Evolutionary conservation across 2,797 vertebrate species (phyloP).

Genomic region (Ciconia nigra): DNA sequence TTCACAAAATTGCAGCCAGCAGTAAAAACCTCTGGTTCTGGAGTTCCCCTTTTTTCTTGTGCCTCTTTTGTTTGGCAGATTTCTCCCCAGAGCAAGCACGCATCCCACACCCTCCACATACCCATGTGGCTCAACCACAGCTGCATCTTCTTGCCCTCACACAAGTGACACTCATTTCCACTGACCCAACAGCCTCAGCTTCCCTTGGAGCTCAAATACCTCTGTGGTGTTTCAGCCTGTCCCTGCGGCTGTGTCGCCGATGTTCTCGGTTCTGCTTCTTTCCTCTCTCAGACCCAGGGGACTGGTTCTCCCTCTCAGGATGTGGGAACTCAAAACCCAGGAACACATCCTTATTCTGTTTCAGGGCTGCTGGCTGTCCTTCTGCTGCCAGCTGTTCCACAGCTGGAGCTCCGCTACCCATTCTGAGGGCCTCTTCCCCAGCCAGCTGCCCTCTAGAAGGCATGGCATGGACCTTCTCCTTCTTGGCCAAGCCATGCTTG

Average conservation of each 20-base stretch:
- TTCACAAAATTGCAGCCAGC: neutral
- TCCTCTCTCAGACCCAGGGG: conserved; percentile 78
- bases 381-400: conserved; percentile 58
- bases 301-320: conserved; percentile 75
- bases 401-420: conserved; percentile 71
- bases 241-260: conserved; percentile 81
- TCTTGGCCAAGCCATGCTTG: conserved; percentile 69
- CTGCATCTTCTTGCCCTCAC: neutral
- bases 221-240: conserved; percentile 81
- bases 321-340: conserved; percentile 68
- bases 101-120: neutral
- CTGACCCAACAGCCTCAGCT: neutral
- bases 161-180: neutral
- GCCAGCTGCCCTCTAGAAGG: conserved; percentile 60
- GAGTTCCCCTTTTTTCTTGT: conserved; percentile 13
- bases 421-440: conserved; percentile 65
- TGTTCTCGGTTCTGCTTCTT: conserved; percentile 79
- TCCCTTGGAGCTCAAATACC: conserved; percentile 70
- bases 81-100: conserved; percentile 10
- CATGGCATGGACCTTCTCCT: conserved; percentile 58
- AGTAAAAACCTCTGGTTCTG: neutral
- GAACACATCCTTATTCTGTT: conserved; percentile 53
- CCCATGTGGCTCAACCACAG: neutral
- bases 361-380: conserved; percentile 69
- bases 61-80: conserved; percentile 44